A percentile compares a stretch with the other conserved stretches of the same genome.
phyloP scores from a whole-genome alignment of 2,113 vertebrate species.

The Lepidothrix coronata region DNA sequence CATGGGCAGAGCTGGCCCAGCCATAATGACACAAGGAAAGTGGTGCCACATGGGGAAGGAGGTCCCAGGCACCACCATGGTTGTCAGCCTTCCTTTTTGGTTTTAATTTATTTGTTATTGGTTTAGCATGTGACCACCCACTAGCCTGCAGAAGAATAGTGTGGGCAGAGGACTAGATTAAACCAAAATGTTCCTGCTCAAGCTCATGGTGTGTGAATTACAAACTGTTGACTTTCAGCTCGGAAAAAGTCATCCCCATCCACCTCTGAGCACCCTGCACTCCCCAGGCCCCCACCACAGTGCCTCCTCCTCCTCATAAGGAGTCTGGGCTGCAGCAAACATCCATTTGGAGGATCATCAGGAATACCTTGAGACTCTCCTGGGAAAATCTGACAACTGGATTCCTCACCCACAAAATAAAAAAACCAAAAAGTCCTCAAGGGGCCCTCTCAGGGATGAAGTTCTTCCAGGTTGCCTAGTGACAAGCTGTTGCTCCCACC shows the following conservation, averaged over 20 bases:
- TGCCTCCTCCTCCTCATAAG: not conserved
- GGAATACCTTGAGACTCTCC: not conserved
- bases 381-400: not conserved
- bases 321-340: not conserved
- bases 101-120: conserved; percentile 3
- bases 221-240: not conserved
- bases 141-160: not conserved
- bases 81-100: not conserved
- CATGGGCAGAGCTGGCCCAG: not conserved
- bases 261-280: rapidly evolving
- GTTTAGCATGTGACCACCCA: not conserved
- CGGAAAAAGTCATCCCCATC: not conserved
- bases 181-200: not conserved
- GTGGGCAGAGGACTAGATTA: not conserved
- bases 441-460: not conserved
- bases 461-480: not conserved
- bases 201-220: not conserved
- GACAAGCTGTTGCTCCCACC: not conserved
- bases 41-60: not conserved
- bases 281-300: rapidly evolving
- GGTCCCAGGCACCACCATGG: not conserved
- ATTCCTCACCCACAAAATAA: not conserved
- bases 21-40: not conserved
- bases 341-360: not conserved
- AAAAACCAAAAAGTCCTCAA: rapidly evolving